phyloP scores from a whole-genome alignment of 2,888 invertebrate species.

The Miltochrista miniata region DNA sequence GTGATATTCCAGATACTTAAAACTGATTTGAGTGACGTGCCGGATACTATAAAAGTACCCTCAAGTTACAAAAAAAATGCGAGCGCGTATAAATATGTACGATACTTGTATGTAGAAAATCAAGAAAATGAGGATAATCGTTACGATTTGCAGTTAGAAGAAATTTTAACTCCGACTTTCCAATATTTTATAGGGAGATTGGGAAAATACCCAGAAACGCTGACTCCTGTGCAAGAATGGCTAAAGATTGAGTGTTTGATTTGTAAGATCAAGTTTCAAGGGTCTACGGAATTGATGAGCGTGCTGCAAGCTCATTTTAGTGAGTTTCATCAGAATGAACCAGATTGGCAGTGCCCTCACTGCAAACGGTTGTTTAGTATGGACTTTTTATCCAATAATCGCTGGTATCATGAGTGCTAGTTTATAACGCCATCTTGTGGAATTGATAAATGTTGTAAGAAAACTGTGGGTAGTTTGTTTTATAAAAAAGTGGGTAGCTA shows the following conservation, averaged over 20 bases:
- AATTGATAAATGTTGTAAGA: not conserved
- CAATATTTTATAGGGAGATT: conserved; percentile 30
- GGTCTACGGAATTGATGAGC: conserved; percentile 9
- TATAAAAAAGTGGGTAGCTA: too few relatives aligned
- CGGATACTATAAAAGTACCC: conserved; percentile 16
- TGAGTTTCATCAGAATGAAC: conserved; percentile 45
- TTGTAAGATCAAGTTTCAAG: conserved; percentile 41
- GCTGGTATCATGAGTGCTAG: conserved; percentile 53
- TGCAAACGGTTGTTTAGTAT: conserved; percentile 42
- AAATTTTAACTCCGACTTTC: conserved; percentile 44
- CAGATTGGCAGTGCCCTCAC: conserved; percentile 50
- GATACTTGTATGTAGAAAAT: conserved; percentile 49
- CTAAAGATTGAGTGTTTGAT: conserved; percentile 47
- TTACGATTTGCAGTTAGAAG: conserved; percentile 59
- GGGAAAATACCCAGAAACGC: fast-evolving
- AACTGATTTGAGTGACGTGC: conserved; percentile 28
- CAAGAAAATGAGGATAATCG: conserved; percentile 7
- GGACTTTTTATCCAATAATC: conserved; percentile 30
- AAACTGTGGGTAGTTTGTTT: too few relatives aligned
- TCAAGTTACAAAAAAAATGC: conserved; percentile 31
- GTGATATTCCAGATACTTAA: conserved; percentile 26
- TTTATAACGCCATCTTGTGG: not conserved
- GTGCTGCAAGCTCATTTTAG: conserved; percentile 43
- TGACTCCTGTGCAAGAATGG: conserved; percentile 23
- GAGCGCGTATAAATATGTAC: conserved; percentile 49